Evolutionary conservation across 2,113 vertebrate species (phyloP).

Genomic region (Bombycilla garrulus): DNA sequence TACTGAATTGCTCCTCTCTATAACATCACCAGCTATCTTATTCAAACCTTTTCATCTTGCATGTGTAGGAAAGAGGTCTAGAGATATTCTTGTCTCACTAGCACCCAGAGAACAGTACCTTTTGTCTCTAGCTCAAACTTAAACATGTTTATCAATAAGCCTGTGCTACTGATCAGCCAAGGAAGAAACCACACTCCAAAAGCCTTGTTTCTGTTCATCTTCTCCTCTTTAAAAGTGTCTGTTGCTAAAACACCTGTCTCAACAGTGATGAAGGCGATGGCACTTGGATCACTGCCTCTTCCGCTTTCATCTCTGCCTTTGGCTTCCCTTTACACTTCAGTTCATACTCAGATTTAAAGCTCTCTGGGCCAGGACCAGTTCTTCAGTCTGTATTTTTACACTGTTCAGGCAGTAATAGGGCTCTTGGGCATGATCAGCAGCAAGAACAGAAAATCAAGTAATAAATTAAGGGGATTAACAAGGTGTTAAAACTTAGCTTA

Average conservation of each 20-base stretch:
- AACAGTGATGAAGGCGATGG: not conserved
- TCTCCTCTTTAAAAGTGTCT: not conserved
- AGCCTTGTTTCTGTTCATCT: not conserved
- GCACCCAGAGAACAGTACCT: not conserved
- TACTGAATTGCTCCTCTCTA: not conserved
- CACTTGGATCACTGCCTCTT: not conserved
- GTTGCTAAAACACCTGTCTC: not conserved
- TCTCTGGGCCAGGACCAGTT: not conserved
- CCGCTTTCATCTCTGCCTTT: not conserved
- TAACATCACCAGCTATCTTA: not conserved
- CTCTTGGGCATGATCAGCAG: not conserved
- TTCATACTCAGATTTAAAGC: not conserved
- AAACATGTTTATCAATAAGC: not conserved
- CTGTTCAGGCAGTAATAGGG: not conserved
- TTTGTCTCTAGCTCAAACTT: not conserved
- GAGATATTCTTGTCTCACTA: not conserved
- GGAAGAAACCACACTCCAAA: not conserved
- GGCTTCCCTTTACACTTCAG: not conserved
- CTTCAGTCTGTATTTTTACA: not conserved
- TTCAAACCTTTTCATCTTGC: not conserved
- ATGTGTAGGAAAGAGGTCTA: not conserved
- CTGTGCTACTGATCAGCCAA: rapidly evolving
- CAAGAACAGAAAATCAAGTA: not conserved
- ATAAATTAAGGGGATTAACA: not conserved
- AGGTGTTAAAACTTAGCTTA: not conserved